Evolutionary conservation across 2,113 vertebrate genomes (phyloP), one percentile per base, ranked within the genome.

Genomic region (Podarcis muralis): DNA sequence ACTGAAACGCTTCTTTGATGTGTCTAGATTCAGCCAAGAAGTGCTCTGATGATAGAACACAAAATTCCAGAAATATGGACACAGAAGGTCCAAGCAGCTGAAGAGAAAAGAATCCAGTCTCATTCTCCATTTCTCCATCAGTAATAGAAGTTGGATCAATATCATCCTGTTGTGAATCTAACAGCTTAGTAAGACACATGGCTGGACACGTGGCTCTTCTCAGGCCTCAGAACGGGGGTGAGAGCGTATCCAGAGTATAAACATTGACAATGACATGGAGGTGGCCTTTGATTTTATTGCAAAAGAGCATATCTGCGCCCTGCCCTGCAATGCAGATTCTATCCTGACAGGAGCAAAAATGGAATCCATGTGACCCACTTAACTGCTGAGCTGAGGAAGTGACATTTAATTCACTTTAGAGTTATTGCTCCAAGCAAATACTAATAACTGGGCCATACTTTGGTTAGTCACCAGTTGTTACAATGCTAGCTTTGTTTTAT

Each of bases 341-440:
- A 66, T 65, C 57, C 68, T 84, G 86, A 90, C 93, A 94, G 90
- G 87, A 93, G 75, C 48, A 20, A 37, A 79, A 87, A 93, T 90
- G 88, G 66, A 77, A 59, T 6, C 13, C 27, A 37, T 43, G 30
- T 59, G n/a, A 30, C 22, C 48, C 40, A 22, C 48, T 53, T 72
- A 37, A 86, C 75, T 87, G 83, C 89, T 85, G 6, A 69, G 62
- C 83, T 89, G 1, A 48, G 81, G 76, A 81, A 86, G 74, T 87
- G 75, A 59, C 40, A 15, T 87, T 25, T 82, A 32, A 62, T 18
- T 30, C 25, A 23, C 13, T 43, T 77, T 8, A 88, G 85, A 27
- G 15, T 86, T 4, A 12, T 13, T 84, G 11, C 11, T 86, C 74
- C n/a, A n/a, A 88, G 15, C 72, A 72, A 32, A 65, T n/a, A 2